These are phyloP conservation scores for Neosalanx taihuensis DNA, from an alignment of 2,797 vertebrate species.

Conservation along the genomic window DNA sequence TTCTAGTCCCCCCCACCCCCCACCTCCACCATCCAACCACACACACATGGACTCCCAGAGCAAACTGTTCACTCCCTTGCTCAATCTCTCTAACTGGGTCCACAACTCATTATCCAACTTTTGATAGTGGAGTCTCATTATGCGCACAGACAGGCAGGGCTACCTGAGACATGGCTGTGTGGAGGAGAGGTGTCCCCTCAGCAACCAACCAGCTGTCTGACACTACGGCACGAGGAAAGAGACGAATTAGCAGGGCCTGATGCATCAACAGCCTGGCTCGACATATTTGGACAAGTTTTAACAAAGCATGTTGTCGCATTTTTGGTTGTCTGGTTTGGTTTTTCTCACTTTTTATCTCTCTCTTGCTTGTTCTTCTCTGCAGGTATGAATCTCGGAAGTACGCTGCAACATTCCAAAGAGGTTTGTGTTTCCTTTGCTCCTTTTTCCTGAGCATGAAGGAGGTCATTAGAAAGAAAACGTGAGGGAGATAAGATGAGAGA, in stretches of 20 bases:
- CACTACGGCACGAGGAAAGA: conserved; percentile 7
- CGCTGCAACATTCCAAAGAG: conserved; percentile 64
- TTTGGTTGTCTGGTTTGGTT: conserved; percentile 43
- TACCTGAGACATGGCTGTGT: conserved; percentile 28
- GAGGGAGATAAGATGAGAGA: conserved; percentile 27
- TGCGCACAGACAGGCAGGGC: conserved; percentile 25
- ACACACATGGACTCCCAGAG: too few relatives aligned
- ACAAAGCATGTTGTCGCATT: conserved; percentile 31
- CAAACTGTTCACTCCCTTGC: conserved; percentile 1
- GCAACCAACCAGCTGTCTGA: conserved; percentile 13
- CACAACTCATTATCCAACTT: conserved; percentile 47
- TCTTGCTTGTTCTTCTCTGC: conserved; percentile 48
- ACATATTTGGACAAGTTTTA: not conserved
- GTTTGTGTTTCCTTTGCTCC: conserved; percentile 55
- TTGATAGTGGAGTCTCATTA: conserved; percentile 48
- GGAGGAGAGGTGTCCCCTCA: too few relatives aligned
- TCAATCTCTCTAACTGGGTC: conserved; percentile 1
- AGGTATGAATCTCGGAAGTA: conserved; percentile 59
- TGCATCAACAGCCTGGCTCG: too few relatives aligned
- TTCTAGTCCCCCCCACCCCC: conserved; percentile 20
- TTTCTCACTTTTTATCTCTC: conserved; percentile 17
- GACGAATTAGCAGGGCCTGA: too few relatives aligned
- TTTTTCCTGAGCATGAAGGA: conserved; percentile 33
- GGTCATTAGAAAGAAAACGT: not conserved
- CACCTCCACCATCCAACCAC: not conserved